Conservation (phyloP, 2,888 invertebrate genomes). For the Fabriciana adippe region DNA sequence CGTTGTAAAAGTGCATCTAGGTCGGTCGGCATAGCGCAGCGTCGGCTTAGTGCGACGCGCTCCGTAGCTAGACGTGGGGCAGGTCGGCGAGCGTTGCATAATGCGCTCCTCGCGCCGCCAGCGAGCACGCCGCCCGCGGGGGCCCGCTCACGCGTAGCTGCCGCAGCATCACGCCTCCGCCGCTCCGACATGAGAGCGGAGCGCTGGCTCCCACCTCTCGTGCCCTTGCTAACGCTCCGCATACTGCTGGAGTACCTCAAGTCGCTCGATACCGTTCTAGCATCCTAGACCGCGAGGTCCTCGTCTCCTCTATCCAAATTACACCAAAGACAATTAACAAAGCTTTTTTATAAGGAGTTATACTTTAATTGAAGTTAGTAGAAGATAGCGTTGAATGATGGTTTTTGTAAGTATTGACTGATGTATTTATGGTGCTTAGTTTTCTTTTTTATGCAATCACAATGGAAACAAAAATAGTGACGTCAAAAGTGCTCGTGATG, state of each 20-base stretch:
- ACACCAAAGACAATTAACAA: constrained; percentile 50
- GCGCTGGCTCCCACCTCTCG: constrained; percentile 59
- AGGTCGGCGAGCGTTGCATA: constrained; percentile 75
- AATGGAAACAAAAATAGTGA: not conserved
- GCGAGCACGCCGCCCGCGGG: constrained; percentile 56
- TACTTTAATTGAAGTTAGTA: constrained; percentile 46
- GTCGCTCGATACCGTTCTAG: constrained; percentile 59
- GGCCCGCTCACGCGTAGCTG: constrained; percentile 43
- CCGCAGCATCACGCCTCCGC: constrained; percentile 40
- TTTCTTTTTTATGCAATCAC: constrained; percentile 4
- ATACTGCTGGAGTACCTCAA: constrained; percentile 72
- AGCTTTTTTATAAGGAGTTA: constrained; percentile 42
- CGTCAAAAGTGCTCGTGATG: constrained; percentile 1
- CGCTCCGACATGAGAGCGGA: constrained; percentile 51
- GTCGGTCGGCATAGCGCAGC: constrained; percentile 74
- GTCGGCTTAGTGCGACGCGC: constrained; percentile 73
- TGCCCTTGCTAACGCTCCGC: constrained; percentile 66
- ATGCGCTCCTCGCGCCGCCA: constrained; percentile 65
- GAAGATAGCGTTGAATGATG: constrained; percentile 56
- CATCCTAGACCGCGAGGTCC: constrained; percentile 43
- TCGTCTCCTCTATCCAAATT: constrained; percentile 25
- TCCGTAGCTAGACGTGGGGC: constrained; percentile 76
- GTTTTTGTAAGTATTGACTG: constrained; percentile 61
- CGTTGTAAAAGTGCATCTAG: constrained; percentile 81
- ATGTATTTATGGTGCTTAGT: constrained; percentile 5